Base-by-base conservation (phyloP, 2,888 invertebrate genomes). In the Parapristionchus giblindavisi region DNA sequence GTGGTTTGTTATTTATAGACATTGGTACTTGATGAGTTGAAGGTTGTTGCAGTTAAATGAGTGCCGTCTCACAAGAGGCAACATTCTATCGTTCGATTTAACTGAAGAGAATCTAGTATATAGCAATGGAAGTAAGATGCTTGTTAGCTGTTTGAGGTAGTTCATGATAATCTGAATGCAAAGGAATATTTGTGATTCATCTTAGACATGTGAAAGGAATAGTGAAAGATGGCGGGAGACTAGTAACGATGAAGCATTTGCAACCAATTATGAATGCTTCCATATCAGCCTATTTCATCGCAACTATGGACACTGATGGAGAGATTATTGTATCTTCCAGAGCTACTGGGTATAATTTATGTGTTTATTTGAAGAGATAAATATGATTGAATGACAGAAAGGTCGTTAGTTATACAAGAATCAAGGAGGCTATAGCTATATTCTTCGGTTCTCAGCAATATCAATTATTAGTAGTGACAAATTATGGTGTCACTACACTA, bases 61-160 rank as follows among this genome's bases (percentile, higher is more conserved):
- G 14, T 73, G 48, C 24, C 48, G 43, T 8, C 60, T 73, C 52
- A 32, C 29, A 11, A 2, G 17, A 27, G 36, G 36, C 21, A 52
- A 2, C 24, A 73, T 73, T 73, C 73, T 73, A 43, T 60, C 73
- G 14, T 73, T 73, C 52, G 73, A 73, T 29, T 32, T 48, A 11
- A 48, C 73, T 32, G 73, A 61, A 61, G 73, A 73, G 34, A 48
- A n/a, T 6, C 34, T 73, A 27, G 24, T 73, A 24, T 73, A 61
- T 27, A 73, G 60, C 6, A 61, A 51, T 61, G 73, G 73, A 21
- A 60, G 60, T 24, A 8, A 73, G 61, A 6, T 73, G 32, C 61
- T 61, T 14, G 73, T 60, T n/a, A 58, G 56, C 40, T 71, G 71
- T 40, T 56, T 71, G 43, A 54, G 71, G 71, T 70, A 32, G 11